Conservation (phyloP, 2,888 invertebrate species). For the Charanyca ferruginea region DNA sequence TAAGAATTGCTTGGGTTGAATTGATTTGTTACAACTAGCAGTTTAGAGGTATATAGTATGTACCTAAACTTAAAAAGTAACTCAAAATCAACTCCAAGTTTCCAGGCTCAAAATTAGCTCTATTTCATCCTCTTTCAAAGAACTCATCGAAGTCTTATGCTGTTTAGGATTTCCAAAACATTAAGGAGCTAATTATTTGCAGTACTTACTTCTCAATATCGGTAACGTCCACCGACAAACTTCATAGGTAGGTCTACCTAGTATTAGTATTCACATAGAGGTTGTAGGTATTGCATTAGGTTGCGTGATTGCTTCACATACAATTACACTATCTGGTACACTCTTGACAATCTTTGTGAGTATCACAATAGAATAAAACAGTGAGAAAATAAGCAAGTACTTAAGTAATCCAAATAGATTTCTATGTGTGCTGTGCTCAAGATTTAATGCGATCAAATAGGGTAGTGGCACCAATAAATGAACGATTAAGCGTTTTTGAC, state of each 20-base stretch:
- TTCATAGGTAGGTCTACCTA: slow-evolving; percentile 6
- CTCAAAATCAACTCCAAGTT: too few relatives aligned
- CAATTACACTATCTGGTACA: slow-evolving; percentile 59
- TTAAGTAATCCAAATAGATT: slow-evolving; percentile 39
- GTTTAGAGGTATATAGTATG: too few relatives aligned
- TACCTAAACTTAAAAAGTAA: too few relatives aligned
- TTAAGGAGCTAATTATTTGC: neutral
- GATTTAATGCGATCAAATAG: neutral
- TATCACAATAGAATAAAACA: slow-evolving; percentile 59
- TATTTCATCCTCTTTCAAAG: neutral
- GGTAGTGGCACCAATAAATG: too few relatives aligned
- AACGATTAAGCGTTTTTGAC: too few relatives aligned
- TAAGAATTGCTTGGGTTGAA: too few relatives aligned
- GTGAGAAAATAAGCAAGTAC: slow-evolving; percentile 59
- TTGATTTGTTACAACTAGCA: too few relatives aligned
- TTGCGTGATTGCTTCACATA: slow-evolving; percentile 50
- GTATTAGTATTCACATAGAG: slow-evolving; percentile 15
- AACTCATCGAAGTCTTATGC: neutral
- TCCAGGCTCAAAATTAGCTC: too few relatives aligned
- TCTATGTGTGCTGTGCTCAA: slow-evolving; percentile 29
- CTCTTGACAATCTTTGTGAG: slow-evolving; percentile 59
- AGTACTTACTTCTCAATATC: slow-evolving; percentile 6
- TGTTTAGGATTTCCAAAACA: slow-evolving; percentile 18
- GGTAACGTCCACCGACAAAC: slow-evolving; percentile 4
- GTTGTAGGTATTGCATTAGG: slow-evolving; percentile 31